Evolutionary conservation across 2,888 invertebrate genomes (phyloP), one percentile per base, ranked within the genome.

Genomic region (Leptinotarsa tumamoca): DNA sequence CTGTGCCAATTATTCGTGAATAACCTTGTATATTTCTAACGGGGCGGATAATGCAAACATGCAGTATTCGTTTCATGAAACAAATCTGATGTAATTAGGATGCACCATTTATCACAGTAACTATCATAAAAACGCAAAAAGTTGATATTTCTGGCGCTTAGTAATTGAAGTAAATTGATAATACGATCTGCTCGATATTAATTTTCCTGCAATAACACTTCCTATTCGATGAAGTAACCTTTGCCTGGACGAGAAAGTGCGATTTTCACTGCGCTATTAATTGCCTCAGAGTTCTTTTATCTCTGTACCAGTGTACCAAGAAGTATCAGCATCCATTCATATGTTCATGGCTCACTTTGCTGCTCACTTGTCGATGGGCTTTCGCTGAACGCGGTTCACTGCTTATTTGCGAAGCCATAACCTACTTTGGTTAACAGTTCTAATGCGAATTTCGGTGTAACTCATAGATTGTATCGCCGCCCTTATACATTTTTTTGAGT

Each of bases 281-380:
- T 58, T 58, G 58, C 58, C 23, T 63, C 63, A 27, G 27, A 63
- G 63, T 14, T n/a, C 21, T 68, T 73, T 69, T 61, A 61, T 68
- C 68, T 63, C 61, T 67, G 74, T 74, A 71, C 74, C 74, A 74
- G 67, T 67, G 74, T 74, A 74, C 74, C 74, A 74, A 71, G 71
- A 71, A 61, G 74, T 74, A 74, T 74, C 74, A 74, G 71, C 71
- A 74, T 71, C 67, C 74, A 67, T 56, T 67, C 63, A 58, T 51
- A 61, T 27, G 51, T 71, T 71, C 43, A 68, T 69, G 52, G 69
- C 61, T 66, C 63, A 61, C 54, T 73, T 73, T 69, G 63, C 54
- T 52, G 54, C 49, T 69, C 76, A 76, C 63, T 76, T 67, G 70
- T 70, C 67, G 67, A 69, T 67, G 23, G 73, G 67, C 76, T 23